Percentiles rank a stretch among this genome's conserved stretches.
These are phyloP conservation scores for Eucidaris tribuloides DNA, from an alignment of 35 echinoderm and acorn worm genomes.

Conservation along the genomic window DNA sequence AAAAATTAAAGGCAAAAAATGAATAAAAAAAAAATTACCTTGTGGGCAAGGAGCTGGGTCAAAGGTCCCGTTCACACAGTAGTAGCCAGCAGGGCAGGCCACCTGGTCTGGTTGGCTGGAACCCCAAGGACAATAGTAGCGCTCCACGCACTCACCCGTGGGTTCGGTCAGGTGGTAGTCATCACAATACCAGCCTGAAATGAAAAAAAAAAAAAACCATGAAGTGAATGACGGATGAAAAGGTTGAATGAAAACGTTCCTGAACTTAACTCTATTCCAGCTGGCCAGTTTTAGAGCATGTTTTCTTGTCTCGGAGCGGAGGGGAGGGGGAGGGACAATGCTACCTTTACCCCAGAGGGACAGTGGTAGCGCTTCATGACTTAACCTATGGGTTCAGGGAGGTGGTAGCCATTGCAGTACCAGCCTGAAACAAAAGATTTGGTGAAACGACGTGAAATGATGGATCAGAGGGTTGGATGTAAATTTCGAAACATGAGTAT, in stretches of 20 bases:
- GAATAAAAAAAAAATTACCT: no score
- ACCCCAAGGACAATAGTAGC: slow-evolving; percentile 92
- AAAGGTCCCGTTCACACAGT: slow-evolving; percentile 98
- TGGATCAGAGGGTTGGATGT: no score
- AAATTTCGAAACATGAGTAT: no score
- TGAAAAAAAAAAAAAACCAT: slow-evolving; percentile 2
- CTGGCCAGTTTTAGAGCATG: no score
- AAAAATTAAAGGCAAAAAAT: no score
- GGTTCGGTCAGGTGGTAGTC: slow-evolving; percentile 54
- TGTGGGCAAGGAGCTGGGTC: slow-evolving; percentile 85
- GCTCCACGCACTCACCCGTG: slow-evolving; percentile 41
- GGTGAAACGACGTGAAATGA: no score
- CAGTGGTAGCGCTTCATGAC: slow-evolving; percentile 86
- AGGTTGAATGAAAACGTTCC: no score
- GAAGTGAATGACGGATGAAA: no score
- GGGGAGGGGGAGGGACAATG: no score
- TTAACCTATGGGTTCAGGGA: slow-evolving; percentile 31
- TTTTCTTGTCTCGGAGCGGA: no score
- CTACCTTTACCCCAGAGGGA: no score
- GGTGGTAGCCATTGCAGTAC: slow-evolving; percentile 62
- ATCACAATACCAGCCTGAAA: slow-evolving; percentile 77
- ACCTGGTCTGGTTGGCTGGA: slow-evolving; percentile 71
- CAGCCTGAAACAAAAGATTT: slow-evolving; percentile 50
- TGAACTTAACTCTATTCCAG: no score
- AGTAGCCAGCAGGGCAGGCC: slow-evolving; percentile 81